A percentile compares a stretch with the other conserved stretches of the same genome.
Evolutionary conservation across 2,888 invertebrate species (phyloP).

Genomic region (Acrobasis repandana): DNA sequence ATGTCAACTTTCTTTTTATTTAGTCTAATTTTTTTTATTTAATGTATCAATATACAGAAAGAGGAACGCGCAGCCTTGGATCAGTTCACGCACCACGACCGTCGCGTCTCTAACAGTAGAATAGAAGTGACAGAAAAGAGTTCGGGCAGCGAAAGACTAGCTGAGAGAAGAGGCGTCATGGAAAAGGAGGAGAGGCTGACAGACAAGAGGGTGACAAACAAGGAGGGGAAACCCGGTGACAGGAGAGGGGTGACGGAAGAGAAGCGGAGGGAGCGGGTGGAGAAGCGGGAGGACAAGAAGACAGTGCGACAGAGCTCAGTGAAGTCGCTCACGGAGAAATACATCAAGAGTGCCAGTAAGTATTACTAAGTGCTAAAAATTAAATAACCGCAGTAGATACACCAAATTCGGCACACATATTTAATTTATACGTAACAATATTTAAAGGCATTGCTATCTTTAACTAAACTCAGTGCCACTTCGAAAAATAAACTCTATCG

Average conservation of each 20-base stretch:
- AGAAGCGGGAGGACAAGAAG: constrained; percentile 63
- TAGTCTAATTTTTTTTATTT: neutral
- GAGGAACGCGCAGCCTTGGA: constrained; percentile 68
- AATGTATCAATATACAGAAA: constrained; percentile 55
- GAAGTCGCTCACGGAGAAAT: constrained; percentile 90
- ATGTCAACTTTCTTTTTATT: neutral
- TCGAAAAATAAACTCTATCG: too few species aligned
- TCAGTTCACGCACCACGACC: constrained; percentile 71
- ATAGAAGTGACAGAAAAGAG: constrained; percentile 33
- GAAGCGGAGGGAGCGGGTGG: constrained; percentile 48
- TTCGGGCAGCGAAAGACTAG: neutral
- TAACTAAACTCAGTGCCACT: too few species aligned
- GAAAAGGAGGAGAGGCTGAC: constrained; percentile 36
- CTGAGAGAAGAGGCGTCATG: constrained; percentile 40
- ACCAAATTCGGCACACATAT: too few species aligned
- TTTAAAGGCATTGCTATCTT: too few species aligned
- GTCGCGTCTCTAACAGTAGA: constrained; percentile 49
- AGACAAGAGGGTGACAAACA: constrained; percentile 29
- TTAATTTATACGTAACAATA: too few species aligned
- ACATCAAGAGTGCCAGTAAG: constrained; percentile 86
- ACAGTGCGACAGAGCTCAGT: constrained; percentile 88
- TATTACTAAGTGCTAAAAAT: constrained; percentile 25
- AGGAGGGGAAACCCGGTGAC: constrained; percentile 20
- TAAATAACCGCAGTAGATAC: too few species aligned
- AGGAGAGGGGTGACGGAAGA: constrained; percentile 38